phyloP scores from a whole-genome alignment of 2,113 vertebrate species.

The Mormyrus lacerda region DNA sequence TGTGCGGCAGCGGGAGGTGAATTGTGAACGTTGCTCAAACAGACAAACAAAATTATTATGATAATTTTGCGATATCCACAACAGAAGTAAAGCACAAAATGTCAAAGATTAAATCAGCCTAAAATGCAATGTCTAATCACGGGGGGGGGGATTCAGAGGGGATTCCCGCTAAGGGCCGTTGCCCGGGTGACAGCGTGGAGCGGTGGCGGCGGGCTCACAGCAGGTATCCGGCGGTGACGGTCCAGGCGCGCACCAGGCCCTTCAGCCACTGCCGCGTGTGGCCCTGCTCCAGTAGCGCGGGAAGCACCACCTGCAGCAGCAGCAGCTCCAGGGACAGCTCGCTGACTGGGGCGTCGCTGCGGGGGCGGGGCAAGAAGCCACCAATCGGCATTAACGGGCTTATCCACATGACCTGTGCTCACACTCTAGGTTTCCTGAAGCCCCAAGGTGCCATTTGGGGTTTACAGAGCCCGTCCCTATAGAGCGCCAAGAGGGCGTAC shows the following conservation, averaged over 20 bases:
- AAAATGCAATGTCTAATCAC: background rate
- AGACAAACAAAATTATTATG: background rate
- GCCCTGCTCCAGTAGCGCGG: conserved; percentile 92
- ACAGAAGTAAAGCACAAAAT: background rate
- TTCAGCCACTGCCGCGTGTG: conserved; percentile 98
- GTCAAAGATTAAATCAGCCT: background rate
- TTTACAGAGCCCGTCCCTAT: background rate
- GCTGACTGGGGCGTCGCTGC: conserved; percentile 94
- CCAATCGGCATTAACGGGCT: background rate
- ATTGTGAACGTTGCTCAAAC: background rate
- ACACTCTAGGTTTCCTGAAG: background rate
- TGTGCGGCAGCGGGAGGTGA: conserved; percentile 36
- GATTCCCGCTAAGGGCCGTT: background rate
- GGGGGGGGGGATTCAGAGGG: background rate
- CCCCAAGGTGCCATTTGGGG: background rate
- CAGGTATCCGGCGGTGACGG: conserved; percentile 87
- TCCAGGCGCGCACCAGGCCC: conserved; percentile 94
- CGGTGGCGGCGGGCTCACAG: conserved; percentile 67
- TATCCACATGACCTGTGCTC: background rate
- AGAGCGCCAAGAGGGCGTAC: background rate
- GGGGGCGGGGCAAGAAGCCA: conserved; percentile 17
- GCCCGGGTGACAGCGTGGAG: background rate
- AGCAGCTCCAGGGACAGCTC: conserved; percentile 94
- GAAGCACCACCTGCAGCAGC: conserved; percentile 91
- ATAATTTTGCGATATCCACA: too few species aligned